Base-by-base conservation (phyloP, 2,113 vertebrate genomes). In the Cheilinus undulatus region DNA sequence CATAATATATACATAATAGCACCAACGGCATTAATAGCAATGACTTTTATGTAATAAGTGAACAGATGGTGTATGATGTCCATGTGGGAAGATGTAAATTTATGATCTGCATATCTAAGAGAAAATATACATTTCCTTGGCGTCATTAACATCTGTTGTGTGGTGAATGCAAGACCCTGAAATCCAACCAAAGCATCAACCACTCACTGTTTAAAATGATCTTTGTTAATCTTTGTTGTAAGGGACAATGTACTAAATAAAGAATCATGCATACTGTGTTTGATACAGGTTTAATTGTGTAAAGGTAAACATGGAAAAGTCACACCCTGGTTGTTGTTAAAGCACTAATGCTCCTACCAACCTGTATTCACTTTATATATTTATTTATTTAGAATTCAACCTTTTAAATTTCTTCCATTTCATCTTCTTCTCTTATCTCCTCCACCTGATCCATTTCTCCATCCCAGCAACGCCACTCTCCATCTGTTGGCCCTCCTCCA, bases 401-500 rank as follows among this genome's bases (percentile, higher is more conserved):
- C 58, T 40, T 7, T 34, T 60, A 56, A 46, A 27, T 36, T 76
- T 59, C 13, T 19, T 61, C 40, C 19, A 36, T 62, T 61, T 58
- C 57, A 54, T 64, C 42, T 45, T 64, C 34, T 68, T 28, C 53
- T 69, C 24, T 54, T 43, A 20, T 43, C 49, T 53, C 19, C 0
- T 72, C 59, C 65, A 80, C 54, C 64, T 80, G 66, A 85, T 72
- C 58, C 52, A 72, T 77, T 66, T 75, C 34, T 69, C 28, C 49
- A 5, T 65, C 23, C 28, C 63, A 59, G 38, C 32, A 45, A 65
- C 23, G 20, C 49, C 57, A 72, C 30, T 82, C 62, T 76, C 76
- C 83, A 79, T 83, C 78, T 80, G 79, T 69, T 79, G 80, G 74
- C 74, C 73, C 76, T 53, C 76, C 84, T 88, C 85, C 87, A 82